phyloP scores from a whole-genome alignment of 2,113 vertebrate species.

The Machaerirhynchus nigripectus region DNA sequence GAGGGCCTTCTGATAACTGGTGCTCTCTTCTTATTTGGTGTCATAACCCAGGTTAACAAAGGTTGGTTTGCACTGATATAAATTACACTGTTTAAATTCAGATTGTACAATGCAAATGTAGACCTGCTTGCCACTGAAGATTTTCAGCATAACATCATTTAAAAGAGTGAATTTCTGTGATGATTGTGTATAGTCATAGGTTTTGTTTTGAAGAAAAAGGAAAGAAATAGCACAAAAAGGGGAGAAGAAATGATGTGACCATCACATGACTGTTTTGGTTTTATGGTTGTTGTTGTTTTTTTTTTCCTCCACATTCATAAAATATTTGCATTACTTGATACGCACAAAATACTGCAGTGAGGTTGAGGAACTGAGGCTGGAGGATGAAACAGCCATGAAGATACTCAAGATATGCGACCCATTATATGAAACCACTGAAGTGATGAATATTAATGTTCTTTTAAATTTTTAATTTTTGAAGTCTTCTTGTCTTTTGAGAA shows the following conservation, averaged over 20 bases:
- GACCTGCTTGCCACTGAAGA: not conserved
- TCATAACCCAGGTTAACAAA: not conserved
- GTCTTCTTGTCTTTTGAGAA: slow-evolving; percentile 10
- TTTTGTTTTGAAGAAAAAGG: not conserved
- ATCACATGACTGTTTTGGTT: not conserved
- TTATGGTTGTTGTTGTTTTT: not conserved
- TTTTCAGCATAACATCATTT: not conserved
- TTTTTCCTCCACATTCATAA: not conserved
- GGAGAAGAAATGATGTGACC: not conserved
- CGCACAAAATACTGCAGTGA: not conserved
- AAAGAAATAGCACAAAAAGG: not conserved
- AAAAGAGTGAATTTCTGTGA: not conserved
- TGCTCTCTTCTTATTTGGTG: not conserved
- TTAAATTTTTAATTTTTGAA: slow-evolving; percentile 59
- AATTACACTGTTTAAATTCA: not conserved
- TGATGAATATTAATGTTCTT: slow-evolving; percentile 48
- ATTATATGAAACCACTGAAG: slow-evolving; percentile 31
- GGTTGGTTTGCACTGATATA: not conserved
- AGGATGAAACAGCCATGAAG: slow-evolving; percentile 18
- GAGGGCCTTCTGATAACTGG: not conserved
- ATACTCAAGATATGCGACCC: not conserved
- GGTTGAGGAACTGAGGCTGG: not conserved
- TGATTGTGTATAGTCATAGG: not conserved
- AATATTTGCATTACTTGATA: not conserved
- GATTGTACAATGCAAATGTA: not conserved